phyloP scores from a whole-genome alignment of 2,888 invertebrate species.

The Himalopsyche tibetana region DNA sequence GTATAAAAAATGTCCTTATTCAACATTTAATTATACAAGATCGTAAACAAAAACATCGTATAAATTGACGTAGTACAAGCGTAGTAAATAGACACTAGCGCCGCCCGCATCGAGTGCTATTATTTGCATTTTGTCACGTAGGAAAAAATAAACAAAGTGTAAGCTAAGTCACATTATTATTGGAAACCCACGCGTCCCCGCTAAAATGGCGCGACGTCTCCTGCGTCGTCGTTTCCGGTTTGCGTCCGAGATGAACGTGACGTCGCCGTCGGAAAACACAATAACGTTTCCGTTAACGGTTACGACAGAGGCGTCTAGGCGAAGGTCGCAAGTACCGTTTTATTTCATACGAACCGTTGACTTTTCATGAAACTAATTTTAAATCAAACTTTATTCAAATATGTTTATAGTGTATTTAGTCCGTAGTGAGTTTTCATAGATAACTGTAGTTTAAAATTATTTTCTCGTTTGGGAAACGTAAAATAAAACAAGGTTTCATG shows the following conservation, averaged over 20 bases:
- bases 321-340: background rate
- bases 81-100: background rate
- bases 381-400: no score
- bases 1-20: no score
- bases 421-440: no score
- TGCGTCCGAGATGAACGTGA: constrained; percentile 1
- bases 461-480: no score
- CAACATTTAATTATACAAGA: background rate
- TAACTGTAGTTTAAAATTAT: no score
- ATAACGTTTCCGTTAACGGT: background rate
- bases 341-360: background rate
- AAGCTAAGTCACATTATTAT: background rate
- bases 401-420: no score
- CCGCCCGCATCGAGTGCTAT: background rate
- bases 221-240: constrained; percentile 4
- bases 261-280: background rate
- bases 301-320: background rate
- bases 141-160: constrained; percentile 16
- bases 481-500: no score
- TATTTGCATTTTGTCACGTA: constrained; percentile 12
- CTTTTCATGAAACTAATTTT: background rate
- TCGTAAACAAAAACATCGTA: background rate
- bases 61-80: background rate
- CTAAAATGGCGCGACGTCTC: constrained; percentile 21
- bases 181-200: background rate